These are phyloP conservation scores for Tylochromis polylepis DNA, from an alignment of 2,113 vertebrate genomes.

Conservation along the genomic window DNA sequence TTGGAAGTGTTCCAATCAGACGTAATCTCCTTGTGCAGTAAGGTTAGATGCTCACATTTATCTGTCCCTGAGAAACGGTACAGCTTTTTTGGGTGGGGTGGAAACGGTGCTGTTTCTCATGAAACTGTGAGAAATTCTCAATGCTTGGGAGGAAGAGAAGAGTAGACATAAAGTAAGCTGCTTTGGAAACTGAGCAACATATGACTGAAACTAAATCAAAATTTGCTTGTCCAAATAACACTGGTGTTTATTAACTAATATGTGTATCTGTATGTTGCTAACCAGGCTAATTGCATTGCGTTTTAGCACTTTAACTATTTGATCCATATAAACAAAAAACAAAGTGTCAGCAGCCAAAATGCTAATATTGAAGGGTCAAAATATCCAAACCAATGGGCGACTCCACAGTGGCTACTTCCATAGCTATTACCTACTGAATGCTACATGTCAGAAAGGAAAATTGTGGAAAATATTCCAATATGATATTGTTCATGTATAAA, in stretches of 20 bases:
- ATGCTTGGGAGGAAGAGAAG: background rate
- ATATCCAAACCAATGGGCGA: too few relatives aligned
- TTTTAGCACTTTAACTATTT: background rate
- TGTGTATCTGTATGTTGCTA: background rate
- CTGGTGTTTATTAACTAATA: background rate
- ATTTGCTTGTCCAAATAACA: background rate
- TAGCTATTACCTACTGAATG: background rate
- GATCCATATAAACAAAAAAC: background rate
- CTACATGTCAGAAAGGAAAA: background rate
- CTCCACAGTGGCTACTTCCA: background rate
- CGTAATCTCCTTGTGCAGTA: background rate
- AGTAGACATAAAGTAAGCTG: background rate
- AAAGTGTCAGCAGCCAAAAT: background rate
- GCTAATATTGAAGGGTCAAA: background rate
- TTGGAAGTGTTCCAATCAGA: background rate
- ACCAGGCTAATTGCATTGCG: background rate
- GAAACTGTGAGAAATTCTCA: fast-evolving
- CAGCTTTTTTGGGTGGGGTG: background rate
- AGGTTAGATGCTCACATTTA: background rate
- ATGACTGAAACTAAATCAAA: background rate
- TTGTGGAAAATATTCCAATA: background rate
- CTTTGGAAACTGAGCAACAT: too few relatives aligned
- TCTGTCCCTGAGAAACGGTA: background rate
- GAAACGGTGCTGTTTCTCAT: background rate
- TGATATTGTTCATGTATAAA: background rate